Evolutionary conservation across 2,888 invertebrate genomes (phyloP).

Genomic region (Apocheima hispidaria): DNA sequence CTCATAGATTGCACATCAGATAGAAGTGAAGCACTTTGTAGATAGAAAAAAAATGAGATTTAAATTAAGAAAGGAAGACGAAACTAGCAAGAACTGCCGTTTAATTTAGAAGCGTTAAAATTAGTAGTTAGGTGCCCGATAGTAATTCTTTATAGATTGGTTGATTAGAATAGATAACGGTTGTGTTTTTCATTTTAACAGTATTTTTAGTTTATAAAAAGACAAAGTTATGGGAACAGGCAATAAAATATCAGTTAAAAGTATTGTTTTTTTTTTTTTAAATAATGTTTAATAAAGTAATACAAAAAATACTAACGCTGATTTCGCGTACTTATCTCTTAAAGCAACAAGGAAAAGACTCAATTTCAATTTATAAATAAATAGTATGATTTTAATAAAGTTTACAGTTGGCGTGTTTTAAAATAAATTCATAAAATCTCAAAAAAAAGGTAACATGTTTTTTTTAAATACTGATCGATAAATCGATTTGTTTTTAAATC

Average conservation of each 20-base stretch:
- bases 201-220: constrained; percentile 39
- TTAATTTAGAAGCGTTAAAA: constrained; percentile 52
- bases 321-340: constrained; percentile 8
- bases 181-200: constrained; percentile 43
- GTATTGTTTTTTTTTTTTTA: neutral
- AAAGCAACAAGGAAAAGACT: constrained; percentile 22
- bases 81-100: constrained; percentile 79
- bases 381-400: neutral
- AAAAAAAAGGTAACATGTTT: constrained; percentile 20
- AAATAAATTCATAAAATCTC: constrained; percentile 11
- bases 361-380: neutral
- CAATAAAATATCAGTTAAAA: constrained; percentile 7
- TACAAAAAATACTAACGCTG: neutral
- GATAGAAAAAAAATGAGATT: constrained; percentile 60
- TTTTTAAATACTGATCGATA: constrained; percentile 7
- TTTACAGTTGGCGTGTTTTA: constrained; percentile 8
- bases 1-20: constrained; percentile 78
- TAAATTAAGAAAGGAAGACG: constrained; percentile 37
- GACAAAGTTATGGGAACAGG: constrained; percentile 29
- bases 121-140: constrained; percentile 54
- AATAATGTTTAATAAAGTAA: neutral
- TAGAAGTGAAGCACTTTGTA: constrained; percentile 74
- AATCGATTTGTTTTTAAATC: constrained; percentile 15
- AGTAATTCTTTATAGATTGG: constrained; percentile 39
- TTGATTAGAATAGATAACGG: constrained; percentile 42